phyloP scores from a whole-genome alignment of 1,140 invertebrate species.

The Pseudomyrmex dendroicus region DNA sequence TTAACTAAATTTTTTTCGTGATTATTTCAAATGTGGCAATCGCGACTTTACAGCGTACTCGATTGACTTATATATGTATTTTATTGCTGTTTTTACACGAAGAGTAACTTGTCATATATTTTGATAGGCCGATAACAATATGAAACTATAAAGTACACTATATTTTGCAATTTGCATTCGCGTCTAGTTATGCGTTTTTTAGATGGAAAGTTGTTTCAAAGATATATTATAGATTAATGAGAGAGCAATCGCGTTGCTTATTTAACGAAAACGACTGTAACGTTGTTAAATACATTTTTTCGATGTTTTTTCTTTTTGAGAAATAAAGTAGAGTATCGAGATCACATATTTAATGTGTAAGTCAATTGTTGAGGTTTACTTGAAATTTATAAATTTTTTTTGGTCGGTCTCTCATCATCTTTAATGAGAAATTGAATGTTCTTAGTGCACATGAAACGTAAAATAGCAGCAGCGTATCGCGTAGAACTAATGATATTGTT shows the following conservation, averaged over 20 bases:
- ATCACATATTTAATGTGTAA: slow-evolving; percentile 28
- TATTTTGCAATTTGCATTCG: not conserved
- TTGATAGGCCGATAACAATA: not conserved
- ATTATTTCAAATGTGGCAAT: slow-evolving; percentile 24
- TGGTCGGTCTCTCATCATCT: no score
- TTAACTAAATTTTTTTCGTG: not conserved
- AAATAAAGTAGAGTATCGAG: slow-evolving; percentile 52
- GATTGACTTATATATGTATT: not conserved
- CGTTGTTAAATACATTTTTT: slow-evolving; percentile 47
- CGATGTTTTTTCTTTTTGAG: slow-evolving; percentile 46
- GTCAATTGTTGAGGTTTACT: slow-evolving; percentile 36
- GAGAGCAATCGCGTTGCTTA: not conserved
- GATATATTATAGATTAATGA: slow-evolving; percentile 18
- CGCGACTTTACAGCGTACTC: not conserved
- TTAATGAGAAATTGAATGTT: no score
- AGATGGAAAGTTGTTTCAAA: not conserved
- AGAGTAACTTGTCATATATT: not conserved
- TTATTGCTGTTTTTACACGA: not conserved
- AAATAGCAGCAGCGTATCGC: no score
- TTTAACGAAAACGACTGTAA: slow-evolving; percentile 36
- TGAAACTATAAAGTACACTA: slow-evolving; percentile 4
- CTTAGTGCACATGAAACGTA: no score
- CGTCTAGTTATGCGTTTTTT: slow-evolving; percentile 23
- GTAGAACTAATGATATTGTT: no score
- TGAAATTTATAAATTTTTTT: not conserved